These are phyloP conservation scores for Stramonita haemastoma DNA, from an alignment of 2,888 invertebrate genomes.

Conservation along the genomic window DNA sequence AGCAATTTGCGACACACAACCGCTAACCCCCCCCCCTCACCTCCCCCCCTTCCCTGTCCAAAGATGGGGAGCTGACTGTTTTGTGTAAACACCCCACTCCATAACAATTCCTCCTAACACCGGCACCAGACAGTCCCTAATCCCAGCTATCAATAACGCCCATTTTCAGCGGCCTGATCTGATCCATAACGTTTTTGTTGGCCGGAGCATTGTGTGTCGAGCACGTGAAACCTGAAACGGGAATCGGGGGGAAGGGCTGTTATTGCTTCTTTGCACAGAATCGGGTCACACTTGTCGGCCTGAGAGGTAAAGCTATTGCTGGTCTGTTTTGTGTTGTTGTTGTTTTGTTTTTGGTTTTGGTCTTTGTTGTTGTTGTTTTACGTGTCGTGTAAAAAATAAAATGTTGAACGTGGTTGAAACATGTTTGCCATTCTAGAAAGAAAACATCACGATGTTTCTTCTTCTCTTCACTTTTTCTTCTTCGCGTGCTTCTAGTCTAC, in stretches of 20 bases:
- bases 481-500: no score
- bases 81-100: conserved; percentile 7
- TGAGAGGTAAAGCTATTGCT: background rate
- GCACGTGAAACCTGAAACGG: conserved; percentile 32
- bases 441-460: no score
- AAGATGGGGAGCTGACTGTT: background rate
- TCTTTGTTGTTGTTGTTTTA: no score
- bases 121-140: background rate
- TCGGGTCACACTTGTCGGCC: background rate
- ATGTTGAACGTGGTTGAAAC: no score
- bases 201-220: conserved; percentile 29
- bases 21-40: background rate
- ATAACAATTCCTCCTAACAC: background rate
- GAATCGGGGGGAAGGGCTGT: background rate
- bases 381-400: no score
- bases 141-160: conserved; percentile 31
- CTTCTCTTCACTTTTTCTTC: no score
- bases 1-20: conserved; percentile 18
- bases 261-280: conserved; percentile 38
- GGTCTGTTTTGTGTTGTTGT: no score
- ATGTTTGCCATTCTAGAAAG: no score
- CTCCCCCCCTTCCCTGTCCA: background rate
- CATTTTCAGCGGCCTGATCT: conserved; percentile 30
- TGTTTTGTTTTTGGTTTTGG: no score
- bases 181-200: conserved; percentile 12